Conservation (phyloP, 2,888 invertebrate genomes). For the Ophraella communa region DNA sequence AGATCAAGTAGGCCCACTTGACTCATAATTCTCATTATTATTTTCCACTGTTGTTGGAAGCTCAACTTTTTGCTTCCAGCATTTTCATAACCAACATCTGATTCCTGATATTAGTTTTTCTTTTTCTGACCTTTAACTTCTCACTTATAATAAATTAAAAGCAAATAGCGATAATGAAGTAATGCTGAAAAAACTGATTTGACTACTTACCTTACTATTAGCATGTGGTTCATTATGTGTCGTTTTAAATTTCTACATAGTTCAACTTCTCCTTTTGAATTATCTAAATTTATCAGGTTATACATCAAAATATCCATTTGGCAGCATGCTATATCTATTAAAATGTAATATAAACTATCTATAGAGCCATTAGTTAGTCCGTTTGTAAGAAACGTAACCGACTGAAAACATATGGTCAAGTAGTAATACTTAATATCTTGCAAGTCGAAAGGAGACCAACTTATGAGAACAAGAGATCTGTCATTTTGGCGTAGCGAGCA, state of each 20-base stretch:
- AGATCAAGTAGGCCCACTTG: too few relatives aligned
- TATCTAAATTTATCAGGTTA: neutral
- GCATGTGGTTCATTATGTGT: neutral
- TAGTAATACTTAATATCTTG: neutral
- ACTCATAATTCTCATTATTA: too few relatives aligned
- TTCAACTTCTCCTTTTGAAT: neutral
- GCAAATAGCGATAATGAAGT: too few relatives aligned
- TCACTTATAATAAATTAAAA: too few relatives aligned
- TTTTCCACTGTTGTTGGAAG: too few relatives aligned
- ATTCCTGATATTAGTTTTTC: too few relatives aligned
- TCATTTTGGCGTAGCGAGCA: neutral
- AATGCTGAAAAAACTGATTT: too few relatives aligned
- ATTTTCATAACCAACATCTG: too few relatives aligned
- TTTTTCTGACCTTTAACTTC: too few relatives aligned
- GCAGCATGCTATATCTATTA: conserved; percentile 7
- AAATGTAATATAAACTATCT: neutral
- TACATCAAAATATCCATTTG: conserved; percentile 9
- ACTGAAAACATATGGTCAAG: neutral
- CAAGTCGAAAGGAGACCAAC: conserved; percentile 2
- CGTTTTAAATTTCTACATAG: neutral
- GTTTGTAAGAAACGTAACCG: neutral
- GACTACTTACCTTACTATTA: neutral
- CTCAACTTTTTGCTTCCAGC: too few relatives aligned
- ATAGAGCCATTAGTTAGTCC: neutral
- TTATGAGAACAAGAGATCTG: neutral